phyloP scores from a whole-genome alignment of 2,888 invertebrate species.

The Mesodorylaimus sp. region DNA sequence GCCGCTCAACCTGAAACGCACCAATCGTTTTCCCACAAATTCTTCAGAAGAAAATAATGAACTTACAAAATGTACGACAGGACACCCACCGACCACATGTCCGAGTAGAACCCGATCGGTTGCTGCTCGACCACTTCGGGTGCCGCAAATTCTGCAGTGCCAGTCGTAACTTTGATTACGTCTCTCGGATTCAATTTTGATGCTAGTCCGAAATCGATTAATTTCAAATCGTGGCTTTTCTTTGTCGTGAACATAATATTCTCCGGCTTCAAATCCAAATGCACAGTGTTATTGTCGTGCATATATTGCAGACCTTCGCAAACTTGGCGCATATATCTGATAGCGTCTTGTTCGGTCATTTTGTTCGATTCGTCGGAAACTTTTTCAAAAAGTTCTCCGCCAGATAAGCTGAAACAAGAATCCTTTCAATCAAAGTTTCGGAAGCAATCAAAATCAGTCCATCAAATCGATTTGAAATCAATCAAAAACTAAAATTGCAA shows the following conservation, averaged over 20 bases:
- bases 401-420: conserved; percentile 59
- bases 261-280: conserved; percentile 70
- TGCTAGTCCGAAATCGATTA: conserved; percentile 98
- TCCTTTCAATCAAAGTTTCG: not conserved
- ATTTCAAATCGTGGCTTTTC: conserved; percentile 79
- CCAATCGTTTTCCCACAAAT: no score
- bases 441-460: no score
- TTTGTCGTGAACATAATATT: conserved; percentile 98
- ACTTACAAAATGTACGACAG: conserved; percentile 92
- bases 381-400: conserved; percentile 94
- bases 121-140: conserved; percentile 97
- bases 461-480: no score
- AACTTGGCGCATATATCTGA: conserved; percentile 95
- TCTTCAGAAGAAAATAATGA: no score
- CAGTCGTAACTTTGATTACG: conserved; percentile 75
- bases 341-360: conserved; percentile 97
- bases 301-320: conserved; percentile 93
- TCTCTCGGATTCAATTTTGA: conserved; percentile 94
- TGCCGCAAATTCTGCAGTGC: conserved; percentile 97
- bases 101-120: conserved; percentile 97
- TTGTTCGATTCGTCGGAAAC: conserved; percentile 93
- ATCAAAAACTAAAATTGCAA: no score
- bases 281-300: conserved; percentile 98
- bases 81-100: conserved; percentile 99
- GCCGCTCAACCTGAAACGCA: no score